phyloP scores from a whole-genome alignment of 1,140 invertebrate genomes.

The Bombus haemorrhoidalis region DNA sequence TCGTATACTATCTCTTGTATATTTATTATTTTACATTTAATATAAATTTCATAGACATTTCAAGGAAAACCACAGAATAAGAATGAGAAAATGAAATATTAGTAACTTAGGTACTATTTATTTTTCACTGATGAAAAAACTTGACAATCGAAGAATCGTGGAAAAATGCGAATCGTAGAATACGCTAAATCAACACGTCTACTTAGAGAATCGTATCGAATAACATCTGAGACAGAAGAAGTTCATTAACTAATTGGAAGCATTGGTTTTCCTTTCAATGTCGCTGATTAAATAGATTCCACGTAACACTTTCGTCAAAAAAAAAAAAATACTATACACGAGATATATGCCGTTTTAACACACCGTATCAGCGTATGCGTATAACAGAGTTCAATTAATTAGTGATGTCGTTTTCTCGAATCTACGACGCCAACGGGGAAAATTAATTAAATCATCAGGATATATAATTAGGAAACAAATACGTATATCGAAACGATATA shows the following conservation, averaged over 20 bases:
- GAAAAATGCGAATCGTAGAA: background rate
- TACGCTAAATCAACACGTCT: background rate
- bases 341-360: background rate
- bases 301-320: background rate
- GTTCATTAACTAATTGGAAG: conserved; percentile 25
- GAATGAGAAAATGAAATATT: too few species aligned
- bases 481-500: background rate
- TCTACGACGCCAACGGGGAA: background rate
- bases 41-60: too few species aligned
- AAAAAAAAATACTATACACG: background rate
- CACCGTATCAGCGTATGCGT: too few species aligned
- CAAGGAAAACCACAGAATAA: too few species aligned
- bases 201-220: background rate
- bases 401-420: background rate
- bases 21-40: too few species aligned
- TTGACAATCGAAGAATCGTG: background rate
- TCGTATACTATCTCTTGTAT: too few species aligned
- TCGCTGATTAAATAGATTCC: background rate
- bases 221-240: background rate
- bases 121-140: background rate
- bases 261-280: background rate
- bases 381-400: background rate
- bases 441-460: conserved; percentile 22
- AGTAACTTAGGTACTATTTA: too few species aligned
- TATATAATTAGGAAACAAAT: background rate